phyloP scores from a whole-genome alignment of 2,113 vertebrate genomes.

The Mirounga angustirostris region DNA sequence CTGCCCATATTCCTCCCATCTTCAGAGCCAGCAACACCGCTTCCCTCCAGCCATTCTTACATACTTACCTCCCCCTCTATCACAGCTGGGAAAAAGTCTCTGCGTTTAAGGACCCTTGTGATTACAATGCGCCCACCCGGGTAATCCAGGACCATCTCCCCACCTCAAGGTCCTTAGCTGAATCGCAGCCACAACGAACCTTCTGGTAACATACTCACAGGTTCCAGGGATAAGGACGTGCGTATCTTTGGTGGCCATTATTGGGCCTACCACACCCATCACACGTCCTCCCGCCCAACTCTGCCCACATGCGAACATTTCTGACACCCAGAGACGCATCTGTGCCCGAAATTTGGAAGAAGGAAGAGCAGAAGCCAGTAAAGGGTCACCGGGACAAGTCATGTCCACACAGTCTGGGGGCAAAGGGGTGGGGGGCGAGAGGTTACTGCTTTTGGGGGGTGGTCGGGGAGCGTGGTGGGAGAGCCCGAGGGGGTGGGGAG shows the following conservation, averaged over 20 bases:
- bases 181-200: background rate
- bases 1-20: background rate
- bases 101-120: background rate
- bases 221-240: background rate
- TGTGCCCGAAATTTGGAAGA: background rate
- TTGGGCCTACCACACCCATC: background rate
- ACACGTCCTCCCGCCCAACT: background rate
- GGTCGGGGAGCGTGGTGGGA: background rate
- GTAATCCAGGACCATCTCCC: background rate
- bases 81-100: background rate
- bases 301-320: background rate
- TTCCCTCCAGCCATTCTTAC: background rate
- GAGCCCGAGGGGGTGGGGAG: background rate
- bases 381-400: background rate
- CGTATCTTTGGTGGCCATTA: background rate
- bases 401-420: background rate
- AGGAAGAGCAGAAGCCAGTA: background rate
- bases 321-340: background rate
- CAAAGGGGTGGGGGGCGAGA: background rate
- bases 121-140: fast-evolving
- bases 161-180: background rate
- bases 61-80: fast-evolving
- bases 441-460: background rate
- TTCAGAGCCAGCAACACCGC: background rate
- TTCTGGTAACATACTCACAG: background rate